Evolutionary conservation across 2,797 vertebrate species (phyloP).

Genomic region (Trematomus bernacchii): DNA sequence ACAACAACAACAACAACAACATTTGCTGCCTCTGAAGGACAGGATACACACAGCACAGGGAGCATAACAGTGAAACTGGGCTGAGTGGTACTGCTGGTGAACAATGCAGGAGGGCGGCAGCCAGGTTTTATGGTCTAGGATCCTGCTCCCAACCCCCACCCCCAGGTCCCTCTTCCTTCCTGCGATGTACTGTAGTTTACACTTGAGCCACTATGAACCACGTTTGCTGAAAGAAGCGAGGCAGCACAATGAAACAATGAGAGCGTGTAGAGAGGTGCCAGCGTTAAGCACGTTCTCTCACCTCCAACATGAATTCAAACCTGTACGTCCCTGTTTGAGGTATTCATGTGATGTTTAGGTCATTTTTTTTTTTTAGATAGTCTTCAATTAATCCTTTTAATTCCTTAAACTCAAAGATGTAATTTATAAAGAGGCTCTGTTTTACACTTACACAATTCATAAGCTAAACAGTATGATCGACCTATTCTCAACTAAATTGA

Average conservation of each 20-base stretch:
- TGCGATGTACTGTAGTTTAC: constrained; percentile 85
- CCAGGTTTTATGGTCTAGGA: constrained; percentile 84
- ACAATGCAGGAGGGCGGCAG: constrained; percentile 86
- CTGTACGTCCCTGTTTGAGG: constrained; percentile 17
- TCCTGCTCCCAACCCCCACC: constrained; percentile 82
- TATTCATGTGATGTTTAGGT: constrained; percentile 10
- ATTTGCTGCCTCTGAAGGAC: constrained; percentile 80
- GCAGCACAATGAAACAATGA: constrained; percentile 85
- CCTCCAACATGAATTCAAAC: constrained; percentile 45
- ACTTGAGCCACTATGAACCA: constrained; percentile 76
- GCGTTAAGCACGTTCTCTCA: constrained; percentile 37
- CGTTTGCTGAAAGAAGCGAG: constrained; percentile 69
- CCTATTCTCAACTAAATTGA: neutral
- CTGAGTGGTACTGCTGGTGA: constrained; percentile 75
- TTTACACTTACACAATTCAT: neutral
- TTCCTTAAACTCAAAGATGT: neutral
- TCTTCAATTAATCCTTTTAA: neutral
- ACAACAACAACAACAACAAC: constrained; percentile 73
- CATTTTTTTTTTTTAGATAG: neutral
- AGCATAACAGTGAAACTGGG: constrained; percentile 76
- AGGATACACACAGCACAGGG: constrained; percentile 80
- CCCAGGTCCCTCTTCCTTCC: constrained; percentile 85
- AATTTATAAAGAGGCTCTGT: neutral
- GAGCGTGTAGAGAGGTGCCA: constrained; percentile 43
- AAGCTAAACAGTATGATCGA: neutral